Conservation (phyloP, 2,888 invertebrate species). For the Drosophila limbata region DNA sequence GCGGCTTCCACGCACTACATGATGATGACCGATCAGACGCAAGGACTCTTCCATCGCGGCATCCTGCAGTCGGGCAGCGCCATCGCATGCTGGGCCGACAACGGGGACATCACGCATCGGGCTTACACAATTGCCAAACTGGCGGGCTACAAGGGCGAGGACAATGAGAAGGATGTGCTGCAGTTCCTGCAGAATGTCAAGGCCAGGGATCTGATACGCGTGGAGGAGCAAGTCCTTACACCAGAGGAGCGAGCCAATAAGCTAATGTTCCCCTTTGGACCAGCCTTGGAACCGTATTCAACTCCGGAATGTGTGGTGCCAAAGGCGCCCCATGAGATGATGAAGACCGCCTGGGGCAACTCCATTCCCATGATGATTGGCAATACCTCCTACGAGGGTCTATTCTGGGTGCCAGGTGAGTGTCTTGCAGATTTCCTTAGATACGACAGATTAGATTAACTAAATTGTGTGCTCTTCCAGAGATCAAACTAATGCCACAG, state of each 20-base stretch:
- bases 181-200: constrained; percentile 81
- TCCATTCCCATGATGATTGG: constrained; percentile 84
- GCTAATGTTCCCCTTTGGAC: constrained; percentile 81
- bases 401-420: constrained; percentile 77
- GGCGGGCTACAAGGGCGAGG: constrained; percentile 81
- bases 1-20: constrained; percentile 85
- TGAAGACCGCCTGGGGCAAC: constrained; percentile 83
- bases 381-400: constrained; percentile 83
- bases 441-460: background rate
- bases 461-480: constrained; percentile 42
- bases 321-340: constrained; percentile 81
- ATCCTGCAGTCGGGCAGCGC: constrained; percentile 84
- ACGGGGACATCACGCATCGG: constrained; percentile 65
- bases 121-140: constrained; percentile 80
- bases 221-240: constrained; percentile 77
- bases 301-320: constrained; percentile 83
- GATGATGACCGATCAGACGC: constrained; percentile 86
- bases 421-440: background rate
- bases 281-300: constrained; percentile 82
- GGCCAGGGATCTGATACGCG: constrained; percentile 76
- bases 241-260: constrained; percentile 72
- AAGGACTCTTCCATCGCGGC: constrained; percentile 84
- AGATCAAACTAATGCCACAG: constrained; percentile 55
- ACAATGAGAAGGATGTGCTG: constrained; percentile 84
- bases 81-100: constrained; percentile 76